Base-by-base conservation (phyloP, 2,888 invertebrate species). In the Diplazon laetatorius region DNA sequence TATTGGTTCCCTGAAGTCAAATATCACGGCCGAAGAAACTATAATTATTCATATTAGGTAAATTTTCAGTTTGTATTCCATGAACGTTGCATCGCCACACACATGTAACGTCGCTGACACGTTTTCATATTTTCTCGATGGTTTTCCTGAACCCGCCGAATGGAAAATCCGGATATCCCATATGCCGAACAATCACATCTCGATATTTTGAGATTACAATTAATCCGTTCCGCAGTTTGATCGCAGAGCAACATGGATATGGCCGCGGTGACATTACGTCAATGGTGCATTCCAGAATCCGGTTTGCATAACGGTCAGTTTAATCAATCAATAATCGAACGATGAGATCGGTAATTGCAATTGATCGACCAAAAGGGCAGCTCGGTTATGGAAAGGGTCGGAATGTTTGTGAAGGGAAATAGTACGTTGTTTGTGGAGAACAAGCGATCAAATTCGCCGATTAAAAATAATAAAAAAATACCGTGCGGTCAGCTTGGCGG, bases 351-450 rank as follows among this genome's bases (percentile, higher is more conserved):
- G 22, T 55, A 42, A 50, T 20, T 30, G 73, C 39, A 42, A 60
- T 59, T 14, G 35, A 22, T 60, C n/a, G 25, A 42, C 30, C 39
- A 52, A 60, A 62, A 66, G n/a, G n/a, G n/a, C n/a, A n/a, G n/a
- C n/a, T n/a, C n/a, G n/a, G n/a, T n/a, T n/a, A n/a, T n/a, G n/a
- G n/a, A n/a, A n/a, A 5, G 22, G 39, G 22, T 16, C 25, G 48
- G 59, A 39, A n/a, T 30, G 39, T 14, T 50, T 42, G 66, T 35
- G 39, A 59, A 59, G 44, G 50, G 35, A 74, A 52, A 50, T 22
- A 8, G 30, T 16, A 42, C 42, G 16, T 20, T 42, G 55, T 59
- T 35, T 35, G 50, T 52, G 39, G 22, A 48, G 20, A 25, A 50
- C 37, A 16, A 39, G n/a, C 20, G 48, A 30, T 18, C 22, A 25